A percentile compares a stretch with the other conserved stretches of the same genome.
phyloP scores from a whole-genome alignment of 1,140 invertebrate genomes.

The Aplysia californica region DNA sequence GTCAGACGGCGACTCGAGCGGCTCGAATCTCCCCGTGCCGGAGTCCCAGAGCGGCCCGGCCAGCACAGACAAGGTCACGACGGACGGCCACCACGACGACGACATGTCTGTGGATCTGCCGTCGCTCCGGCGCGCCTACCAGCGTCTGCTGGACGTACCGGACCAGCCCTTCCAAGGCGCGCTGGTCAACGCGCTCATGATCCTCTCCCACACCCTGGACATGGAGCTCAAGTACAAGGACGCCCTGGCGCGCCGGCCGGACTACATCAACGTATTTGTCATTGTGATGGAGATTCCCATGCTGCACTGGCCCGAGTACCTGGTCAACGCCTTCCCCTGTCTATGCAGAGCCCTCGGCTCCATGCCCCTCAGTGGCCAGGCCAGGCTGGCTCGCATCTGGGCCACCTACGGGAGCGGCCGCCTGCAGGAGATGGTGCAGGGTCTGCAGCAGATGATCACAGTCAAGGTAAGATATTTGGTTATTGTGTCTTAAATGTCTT shows the following conservation, averaged over 20 bases:
- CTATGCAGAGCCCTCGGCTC: conserved; percentile 82
- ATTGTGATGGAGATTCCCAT: conserved; percentile 90
- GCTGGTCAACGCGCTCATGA: conserved; percentile 83
- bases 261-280: conserved; percentile 81
- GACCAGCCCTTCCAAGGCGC: conserved; percentile 76
- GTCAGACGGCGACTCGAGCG: too few relatives aligned
- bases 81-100: conserved; percentile 22
- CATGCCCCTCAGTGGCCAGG: conserved; percentile 82
- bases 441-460: conserved; percentile 89
- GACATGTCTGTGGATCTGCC: conserved; percentile 66
- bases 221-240: conserved; percentile 76
- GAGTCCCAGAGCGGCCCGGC: too few relatives aligned
- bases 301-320: conserved; percentile 82
- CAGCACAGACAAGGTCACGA: conserved; percentile 17
- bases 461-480: conserved; percentile 69
- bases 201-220: conserved; percentile 78
- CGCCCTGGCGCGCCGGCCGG: conserved; percentile 68
- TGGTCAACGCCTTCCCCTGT: conserved; percentile 84
- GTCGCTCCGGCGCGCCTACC: conserved; percentile 76
- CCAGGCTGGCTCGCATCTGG: conserved; percentile 83
- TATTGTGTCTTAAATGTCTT: too few relatives aligned
- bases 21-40: neutral
- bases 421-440: conserved; percentile 80
- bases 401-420: conserved; percentile 78
- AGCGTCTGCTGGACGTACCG: conserved; percentile 71